These are phyloP conservation scores for Tenebrosternarchus preto DNA, from an alignment of 2,113 vertebrate genomes.

Conservation along the genomic window DNA sequence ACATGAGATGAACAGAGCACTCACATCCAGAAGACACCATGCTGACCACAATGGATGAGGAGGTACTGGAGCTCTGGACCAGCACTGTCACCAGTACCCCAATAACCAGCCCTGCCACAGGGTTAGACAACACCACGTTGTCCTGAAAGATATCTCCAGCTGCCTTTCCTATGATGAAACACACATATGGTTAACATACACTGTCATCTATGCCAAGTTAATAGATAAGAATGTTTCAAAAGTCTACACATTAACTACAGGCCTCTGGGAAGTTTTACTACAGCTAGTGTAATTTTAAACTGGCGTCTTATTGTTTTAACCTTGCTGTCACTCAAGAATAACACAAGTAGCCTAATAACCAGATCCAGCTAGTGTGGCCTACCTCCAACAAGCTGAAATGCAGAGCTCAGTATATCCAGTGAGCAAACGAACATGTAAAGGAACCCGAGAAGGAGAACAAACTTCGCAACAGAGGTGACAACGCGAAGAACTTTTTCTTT, in stretches of 20 bases:
- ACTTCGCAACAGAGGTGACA: conserved; percentile 72
- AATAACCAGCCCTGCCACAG: conserved; percentile 89
- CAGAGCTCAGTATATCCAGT: conserved; percentile 91
- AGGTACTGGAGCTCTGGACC: conserved; percentile 96
- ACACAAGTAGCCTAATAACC: too few relatives aligned
- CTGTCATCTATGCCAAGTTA: background rate
- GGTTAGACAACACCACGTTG: conserved; percentile 86
- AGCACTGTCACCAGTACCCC: conserved; percentile 93
- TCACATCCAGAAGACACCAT: conserved; percentile 95
- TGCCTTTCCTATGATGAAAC: conserved; percentile 79
- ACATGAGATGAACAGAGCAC: conserved; percentile 53
- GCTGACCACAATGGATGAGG: conserved; percentile 94
- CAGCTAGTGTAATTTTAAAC: too few relatives aligned
- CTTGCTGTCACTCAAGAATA: background rate
- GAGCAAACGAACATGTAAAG: conserved; percentile 97
- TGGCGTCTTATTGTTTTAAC: too few relatives aligned
- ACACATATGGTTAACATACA: background rate
- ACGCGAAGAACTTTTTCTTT: conserved; percentile 82
- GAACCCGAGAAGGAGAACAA: conserved; percentile 79
- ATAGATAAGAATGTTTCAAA: conserved; percentile 16
- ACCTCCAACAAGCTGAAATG: conserved; percentile 97
- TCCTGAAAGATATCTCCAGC: conserved; percentile 95
- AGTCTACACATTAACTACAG: conserved; percentile 2
- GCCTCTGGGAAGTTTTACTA: background rate
- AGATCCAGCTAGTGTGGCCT: conserved; percentile 20